Evolutionary conservation across 1,140 invertebrate genomes (phyloP).

Genomic region (Pomacea maculata): DNA sequence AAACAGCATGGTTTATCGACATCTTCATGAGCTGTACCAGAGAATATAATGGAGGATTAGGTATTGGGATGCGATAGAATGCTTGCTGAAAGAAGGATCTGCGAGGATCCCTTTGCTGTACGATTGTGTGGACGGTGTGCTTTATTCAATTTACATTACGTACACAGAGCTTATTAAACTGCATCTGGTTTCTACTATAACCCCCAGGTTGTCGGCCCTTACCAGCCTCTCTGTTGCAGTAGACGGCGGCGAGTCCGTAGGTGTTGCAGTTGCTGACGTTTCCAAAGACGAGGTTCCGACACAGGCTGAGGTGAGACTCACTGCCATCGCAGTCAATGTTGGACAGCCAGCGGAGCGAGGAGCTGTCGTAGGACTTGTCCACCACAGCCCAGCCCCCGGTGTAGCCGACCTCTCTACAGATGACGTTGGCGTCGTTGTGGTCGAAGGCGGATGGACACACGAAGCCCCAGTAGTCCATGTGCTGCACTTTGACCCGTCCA

Average conservation of each 20-base stretch:
- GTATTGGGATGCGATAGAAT: too few species aligned
- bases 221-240: neutral
- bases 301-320: neutral
- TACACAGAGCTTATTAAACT: too few species aligned
- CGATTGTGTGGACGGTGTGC: too few species aligned
- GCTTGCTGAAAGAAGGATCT: too few species aligned
- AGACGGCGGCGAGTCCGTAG: neutral
- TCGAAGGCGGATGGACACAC: conserved; percentile 33
- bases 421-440: conserved; percentile 39
- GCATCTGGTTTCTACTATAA: too few species aligned
- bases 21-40: too few species aligned
- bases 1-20: too few species aligned
- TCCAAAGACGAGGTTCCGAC: neutral
- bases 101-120: too few species aligned
- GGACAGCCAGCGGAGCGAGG: neutral
- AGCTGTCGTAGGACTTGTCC: conserved; percentile 12
- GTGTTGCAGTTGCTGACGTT: neutral
- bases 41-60: too few species aligned
- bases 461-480: conserved; percentile 42
- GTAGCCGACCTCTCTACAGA: conserved; percentile 40
- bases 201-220: neutral
- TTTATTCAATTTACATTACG: too few species aligned
- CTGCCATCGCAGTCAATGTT: conserved; percentile 14
- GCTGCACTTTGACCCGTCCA: conserved; percentile 29
- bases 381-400: conserved; percentile 31